Evolutionary conservation across 2,797 vertebrate species (phyloP).

Genomic region (Argyrosomus regius): DNA sequence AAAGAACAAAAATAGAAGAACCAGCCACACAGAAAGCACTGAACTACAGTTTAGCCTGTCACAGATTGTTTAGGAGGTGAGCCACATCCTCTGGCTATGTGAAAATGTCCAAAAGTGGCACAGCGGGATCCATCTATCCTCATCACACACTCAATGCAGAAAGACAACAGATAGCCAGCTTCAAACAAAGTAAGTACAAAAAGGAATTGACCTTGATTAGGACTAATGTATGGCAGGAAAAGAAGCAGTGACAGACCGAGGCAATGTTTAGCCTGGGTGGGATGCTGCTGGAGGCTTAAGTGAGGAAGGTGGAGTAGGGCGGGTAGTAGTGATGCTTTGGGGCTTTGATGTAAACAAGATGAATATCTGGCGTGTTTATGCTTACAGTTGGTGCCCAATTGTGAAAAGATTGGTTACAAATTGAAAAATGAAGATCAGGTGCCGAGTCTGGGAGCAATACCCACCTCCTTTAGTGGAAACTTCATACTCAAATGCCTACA

Average conservation of each 20-base stretch:
- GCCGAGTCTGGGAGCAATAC: constrained; percentile 76
- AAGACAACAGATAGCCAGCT: constrained; percentile 56
- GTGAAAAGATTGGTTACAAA: constrained; percentile 86
- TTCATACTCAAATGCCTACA: constrained; percentile 52
- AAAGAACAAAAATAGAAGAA: neutral
- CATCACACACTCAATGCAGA: constrained; percentile 58
- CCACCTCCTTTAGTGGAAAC: constrained; percentile 56
- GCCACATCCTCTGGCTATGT: constrained; percentile 38
- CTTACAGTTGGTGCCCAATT: constrained; percentile 84
- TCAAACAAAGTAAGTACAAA: constrained; percentile 51
- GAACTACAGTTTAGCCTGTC: constrained; percentile 10
- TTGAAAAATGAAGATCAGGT: constrained; percentile 89
- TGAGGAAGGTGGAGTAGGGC: constrained; percentile 45
- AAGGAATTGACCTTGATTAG: constrained; percentile 78
- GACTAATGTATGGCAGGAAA: constrained; percentile 76
- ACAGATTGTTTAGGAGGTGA: constrained; percentile 15
- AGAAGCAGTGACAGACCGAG: constrained; percentile 50
- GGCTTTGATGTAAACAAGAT: constrained; percentile 87
- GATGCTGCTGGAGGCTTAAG: constrained; percentile 54
- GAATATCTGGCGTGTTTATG: constrained; percentile 86
- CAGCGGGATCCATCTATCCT: constrained; percentile 65
- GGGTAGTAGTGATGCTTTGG: constrained; percentile 60
- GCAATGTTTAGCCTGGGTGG: constrained; percentile 53
- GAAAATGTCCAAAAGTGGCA: constrained; percentile 34
- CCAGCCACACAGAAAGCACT: neutral